phyloP scores from a whole-genome alignment of 2,888 invertebrate species.

The Mycalesis mineus region DNA sequence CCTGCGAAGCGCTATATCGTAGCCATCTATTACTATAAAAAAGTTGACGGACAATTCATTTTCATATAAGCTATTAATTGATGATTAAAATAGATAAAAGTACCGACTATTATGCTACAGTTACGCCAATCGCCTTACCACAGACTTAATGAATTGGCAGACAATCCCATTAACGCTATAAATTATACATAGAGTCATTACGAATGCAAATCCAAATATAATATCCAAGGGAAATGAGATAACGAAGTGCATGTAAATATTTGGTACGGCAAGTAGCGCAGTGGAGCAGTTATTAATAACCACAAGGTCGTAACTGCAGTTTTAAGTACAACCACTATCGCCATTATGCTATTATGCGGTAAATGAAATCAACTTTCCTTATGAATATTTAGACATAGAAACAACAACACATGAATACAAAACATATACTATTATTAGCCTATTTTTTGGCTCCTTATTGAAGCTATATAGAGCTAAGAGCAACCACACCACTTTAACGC shows the following conservation, averaged over 20 bases:
- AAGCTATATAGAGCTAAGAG: too few relatives aligned
- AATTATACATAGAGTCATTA: not conserved
- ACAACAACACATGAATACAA: too few relatives aligned
- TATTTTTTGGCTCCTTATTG: too few relatives aligned
- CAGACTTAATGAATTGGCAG: not conserved
- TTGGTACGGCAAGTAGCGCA: conserved; percentile 11
- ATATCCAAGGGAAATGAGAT: conserved; percentile 8
- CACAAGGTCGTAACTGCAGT: conserved; percentile 6
- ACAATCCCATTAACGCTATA: not conserved
- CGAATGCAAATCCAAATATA: not conserved
- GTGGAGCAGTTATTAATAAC: conserved; percentile 10
- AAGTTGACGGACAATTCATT: too few relatives aligned
- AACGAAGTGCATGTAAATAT: conserved; percentile 8
- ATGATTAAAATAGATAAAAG: too few relatives aligned
- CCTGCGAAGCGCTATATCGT: too few relatives aligned
- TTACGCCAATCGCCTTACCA: not conserved
- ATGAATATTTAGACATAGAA: not conserved
- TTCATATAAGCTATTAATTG: too few relatives aligned
- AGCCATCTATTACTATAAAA: too few relatives aligned
- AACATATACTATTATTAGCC: too few relatives aligned
- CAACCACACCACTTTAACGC: too few relatives aligned
- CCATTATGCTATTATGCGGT: not conserved
- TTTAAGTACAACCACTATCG: not conserved
- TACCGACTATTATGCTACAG: too few relatives aligned
- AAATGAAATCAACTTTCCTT: not conserved